Percentiles rank a stretch among this genome's conserved stretches.
Conservation (phyloP, 2,113 vertebrate species). For the Rhombomys opimus region DNA sequence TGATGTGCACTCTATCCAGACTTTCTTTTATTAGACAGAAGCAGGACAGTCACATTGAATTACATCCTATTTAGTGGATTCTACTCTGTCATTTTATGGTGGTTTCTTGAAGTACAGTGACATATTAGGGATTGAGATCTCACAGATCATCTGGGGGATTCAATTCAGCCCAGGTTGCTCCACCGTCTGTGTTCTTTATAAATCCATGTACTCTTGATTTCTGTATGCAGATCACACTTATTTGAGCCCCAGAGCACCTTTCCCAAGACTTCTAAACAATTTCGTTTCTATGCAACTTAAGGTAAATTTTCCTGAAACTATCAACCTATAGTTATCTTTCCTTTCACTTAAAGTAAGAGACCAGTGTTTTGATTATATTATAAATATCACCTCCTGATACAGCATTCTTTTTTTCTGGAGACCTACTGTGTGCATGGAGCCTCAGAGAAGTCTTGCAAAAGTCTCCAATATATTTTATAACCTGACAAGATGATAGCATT, state of each 20-base stretch:
- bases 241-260: neutral
- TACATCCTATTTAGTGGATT: too few relatives aligned
- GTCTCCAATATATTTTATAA: neutral
- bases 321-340: neutral
- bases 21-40: neutral
- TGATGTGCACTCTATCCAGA: neutral
- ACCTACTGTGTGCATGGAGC: neutral
- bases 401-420: neutral
- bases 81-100: neutral
- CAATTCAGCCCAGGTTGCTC: neutral
- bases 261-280: neutral
- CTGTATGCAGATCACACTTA: neutral
- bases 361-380: neutral
- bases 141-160: neutral
- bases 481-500: neutral
- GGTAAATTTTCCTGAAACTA: neutral
- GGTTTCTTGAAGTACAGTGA: neutral
- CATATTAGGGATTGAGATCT: neutral
- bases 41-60: neutral
- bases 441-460: neutral
- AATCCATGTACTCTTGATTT: neutral
- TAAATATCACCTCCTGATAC: neutral
- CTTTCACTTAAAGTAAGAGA: slow-evolving; percentile 29
- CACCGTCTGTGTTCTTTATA: neutral
- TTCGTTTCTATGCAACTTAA: neutral